Base-by-base conservation (phyloP, 2,888 invertebrate genomes). In the Caenorhabditis zanzibari region DNA sequence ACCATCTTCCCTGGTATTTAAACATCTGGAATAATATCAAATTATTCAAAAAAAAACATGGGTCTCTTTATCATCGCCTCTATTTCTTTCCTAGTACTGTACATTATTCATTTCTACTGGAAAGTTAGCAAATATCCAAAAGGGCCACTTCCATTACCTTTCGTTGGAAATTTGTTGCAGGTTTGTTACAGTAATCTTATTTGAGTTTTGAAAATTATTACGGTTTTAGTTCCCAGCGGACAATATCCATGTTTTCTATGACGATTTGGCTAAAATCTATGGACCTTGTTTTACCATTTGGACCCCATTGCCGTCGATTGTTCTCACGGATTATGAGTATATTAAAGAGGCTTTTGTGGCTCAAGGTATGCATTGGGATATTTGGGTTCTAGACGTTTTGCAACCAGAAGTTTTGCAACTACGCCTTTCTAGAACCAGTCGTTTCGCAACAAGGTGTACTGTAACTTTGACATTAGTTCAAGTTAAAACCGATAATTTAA, bases 251-350 rank as follows among this genome's bases (percentile, higher is more conserved):
- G 12, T 56, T 10, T 32, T 54, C 16, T 44, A 86, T 7, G 61
- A 71, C 24, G 81, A 85, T 3, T 56, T 85, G 10, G 28, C 81
- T 16, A 86, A 89, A 69, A 69, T 75, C 28, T 89, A 88, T 56
- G 90, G 90, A 4, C 86, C 86, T 0, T 81, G 88, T 10, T 89
- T 83, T 74, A 89, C 90, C 9, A 28, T 90, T 24, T 90, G 84
- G 84, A 61, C 84, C 1, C 89, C 88, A 0, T 26, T 35, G 1
- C 88, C 86, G 0, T 54, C 52, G 16, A 84, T 90, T 1, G 75
- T 87, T 59, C 63, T 89, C n/a, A 77, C 76, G 2, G 82, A 82
- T 52, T 89, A 86, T 38, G 86, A 88, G 10, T 58, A 77, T 16
- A 52, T 86, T 2, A 84, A 87, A 47, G 88, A 89, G 10, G 88